Conservation (phyloP, 92 coral and sea anemone species). For the Metridium senile region DNA sequence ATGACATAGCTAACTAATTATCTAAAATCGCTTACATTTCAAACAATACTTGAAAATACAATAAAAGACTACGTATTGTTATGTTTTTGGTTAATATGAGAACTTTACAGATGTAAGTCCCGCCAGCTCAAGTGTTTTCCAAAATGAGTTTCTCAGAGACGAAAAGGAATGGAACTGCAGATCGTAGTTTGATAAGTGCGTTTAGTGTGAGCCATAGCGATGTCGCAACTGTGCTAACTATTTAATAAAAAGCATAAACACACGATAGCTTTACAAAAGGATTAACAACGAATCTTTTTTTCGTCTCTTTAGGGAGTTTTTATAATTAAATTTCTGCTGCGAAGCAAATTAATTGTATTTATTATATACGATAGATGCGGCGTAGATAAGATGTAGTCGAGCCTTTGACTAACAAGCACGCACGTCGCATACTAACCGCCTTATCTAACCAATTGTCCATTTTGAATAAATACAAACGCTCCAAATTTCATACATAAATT, state of each 20-base stretch:
- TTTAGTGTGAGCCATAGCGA: not conserved
- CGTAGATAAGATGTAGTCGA: not conserved
- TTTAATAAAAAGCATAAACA: not conserved
- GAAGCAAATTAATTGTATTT: not conserved
- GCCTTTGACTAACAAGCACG: not conserved
- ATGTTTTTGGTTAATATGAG: constrained; percentile 24
- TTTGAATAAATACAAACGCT: too few species aligned
- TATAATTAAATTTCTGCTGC: not conserved
- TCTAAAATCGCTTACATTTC: not conserved
- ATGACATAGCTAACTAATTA: constrained; percentile 8
- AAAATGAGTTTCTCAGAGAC: not conserved
- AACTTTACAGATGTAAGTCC: constrained; percentile 22
- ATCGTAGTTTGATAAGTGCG: not conserved
- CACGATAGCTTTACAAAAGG: constrained; percentile 1
- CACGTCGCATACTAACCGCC: not conserved
- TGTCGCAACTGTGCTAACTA: not conserved
- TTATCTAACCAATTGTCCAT: not conserved
- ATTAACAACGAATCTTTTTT: not conserved
- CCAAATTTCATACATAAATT: too few species aligned
- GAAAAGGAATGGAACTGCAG: not conserved
- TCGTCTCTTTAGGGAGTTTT: not conserved
- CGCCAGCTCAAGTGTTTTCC: not conserved
- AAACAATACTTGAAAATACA: not conserved
- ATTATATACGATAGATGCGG: not conserved
- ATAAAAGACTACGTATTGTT: not conserved